These are phyloP conservation scores for Melanotaenia nigrans DNA, from an alignment of 2,797 vertebrate species.

Conservation along the genomic window DNA sequence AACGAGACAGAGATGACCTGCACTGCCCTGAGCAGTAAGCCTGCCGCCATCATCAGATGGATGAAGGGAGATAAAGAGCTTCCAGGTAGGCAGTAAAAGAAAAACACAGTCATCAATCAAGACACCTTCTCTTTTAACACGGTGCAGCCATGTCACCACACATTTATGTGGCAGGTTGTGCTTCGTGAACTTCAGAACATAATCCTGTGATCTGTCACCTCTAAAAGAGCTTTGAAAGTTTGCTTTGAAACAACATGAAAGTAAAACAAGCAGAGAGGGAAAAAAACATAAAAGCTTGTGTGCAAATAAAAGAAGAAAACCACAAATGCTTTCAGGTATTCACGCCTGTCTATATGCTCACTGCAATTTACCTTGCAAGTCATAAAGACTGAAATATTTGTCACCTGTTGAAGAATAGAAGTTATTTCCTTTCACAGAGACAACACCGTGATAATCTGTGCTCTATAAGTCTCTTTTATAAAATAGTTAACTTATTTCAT, in stretches of 20 bases:
- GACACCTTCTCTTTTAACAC: slow-evolving; percentile 7
- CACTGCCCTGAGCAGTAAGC: slow-evolving; percentile 93
- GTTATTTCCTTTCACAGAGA: not conserved
- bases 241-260: slow-evolving; percentile 1
- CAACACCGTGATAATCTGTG: not conserved
- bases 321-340: not conserved
- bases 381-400: not conserved
- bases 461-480: not conserved
- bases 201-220: slow-evolving; percentile 2
- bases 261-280: not conserved
- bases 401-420: not conserved
- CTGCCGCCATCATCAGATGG: slow-evolving; percentile 92
- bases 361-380: not conserved
- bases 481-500: not conserved
- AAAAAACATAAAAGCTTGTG: not conserved
- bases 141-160: not conserved
- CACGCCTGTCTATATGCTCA: not conserved
- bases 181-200: slow-evolving; percentile 3
- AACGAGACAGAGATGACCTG: slow-evolving; percentile 96
- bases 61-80: slow-evolving; percentile 95
- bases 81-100: slow-evolving; percentile 75
- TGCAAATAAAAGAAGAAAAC: slow-evolving; percentile 15
- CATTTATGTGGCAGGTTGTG: not conserved
- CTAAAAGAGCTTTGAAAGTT: not conserved
- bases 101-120: slow-evolving; percentile 23